These are phyloP conservation scores for Drosophila insularis DNA, from an alignment of 1,140 invertebrate species.

Conservation along the genomic window DNA sequence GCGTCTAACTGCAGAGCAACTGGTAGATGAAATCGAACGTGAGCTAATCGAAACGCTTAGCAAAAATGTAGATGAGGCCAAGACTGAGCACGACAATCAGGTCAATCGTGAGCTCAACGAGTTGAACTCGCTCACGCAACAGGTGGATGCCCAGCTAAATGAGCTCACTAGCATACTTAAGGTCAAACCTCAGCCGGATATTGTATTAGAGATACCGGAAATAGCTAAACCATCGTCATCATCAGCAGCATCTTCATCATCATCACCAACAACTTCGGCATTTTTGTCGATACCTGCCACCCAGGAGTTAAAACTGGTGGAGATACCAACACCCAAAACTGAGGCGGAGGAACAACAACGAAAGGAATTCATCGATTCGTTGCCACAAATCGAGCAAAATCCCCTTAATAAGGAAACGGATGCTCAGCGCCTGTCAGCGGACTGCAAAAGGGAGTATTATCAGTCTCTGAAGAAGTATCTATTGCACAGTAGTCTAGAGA, in stretches of 20 bases:
- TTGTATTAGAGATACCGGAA: slow-evolving; percentile 40
- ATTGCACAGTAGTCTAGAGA: slow-evolving; percentile 78
- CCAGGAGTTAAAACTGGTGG: slow-evolving; percentile 66
- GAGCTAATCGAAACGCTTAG: slow-evolving; percentile 65
- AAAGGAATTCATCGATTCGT: slow-evolving; percentile 73
- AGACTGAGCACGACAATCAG: slow-evolving; percentile 47
- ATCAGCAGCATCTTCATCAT: background rate
- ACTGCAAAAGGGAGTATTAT: slow-evolving; percentile 80
- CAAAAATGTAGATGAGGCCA: slow-evolving; percentile 65
- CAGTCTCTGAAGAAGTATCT: slow-evolving; percentile 81
- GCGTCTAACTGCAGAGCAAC: slow-evolving; percentile 65
- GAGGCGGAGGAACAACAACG: slow-evolving; percentile 71
- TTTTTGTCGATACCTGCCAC: slow-evolving; percentile 26
- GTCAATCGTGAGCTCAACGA: slow-evolving; percentile 45
- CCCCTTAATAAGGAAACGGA: slow-evolving; percentile 57
- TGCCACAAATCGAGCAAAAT: slow-evolving; percentile 69
- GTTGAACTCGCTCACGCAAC: slow-evolving; percentile 55
- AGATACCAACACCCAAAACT: slow-evolving; percentile 71
- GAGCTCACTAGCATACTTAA: slow-evolving; percentile 78
- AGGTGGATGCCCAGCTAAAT: slow-evolving; percentile 73
- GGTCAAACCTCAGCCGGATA: slow-evolving; percentile 62
- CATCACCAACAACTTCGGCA: background rate
- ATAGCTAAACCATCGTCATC: slow-evolving; percentile 13
- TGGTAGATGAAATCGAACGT: slow-evolving; percentile 71
- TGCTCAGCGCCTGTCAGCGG: slow-evolving; percentile 68